These are phyloP conservation scores for Antedon bifida DNA, from an alignment of 35 echinoderm and acorn worm species.

Conservation along the genomic window DNA sequence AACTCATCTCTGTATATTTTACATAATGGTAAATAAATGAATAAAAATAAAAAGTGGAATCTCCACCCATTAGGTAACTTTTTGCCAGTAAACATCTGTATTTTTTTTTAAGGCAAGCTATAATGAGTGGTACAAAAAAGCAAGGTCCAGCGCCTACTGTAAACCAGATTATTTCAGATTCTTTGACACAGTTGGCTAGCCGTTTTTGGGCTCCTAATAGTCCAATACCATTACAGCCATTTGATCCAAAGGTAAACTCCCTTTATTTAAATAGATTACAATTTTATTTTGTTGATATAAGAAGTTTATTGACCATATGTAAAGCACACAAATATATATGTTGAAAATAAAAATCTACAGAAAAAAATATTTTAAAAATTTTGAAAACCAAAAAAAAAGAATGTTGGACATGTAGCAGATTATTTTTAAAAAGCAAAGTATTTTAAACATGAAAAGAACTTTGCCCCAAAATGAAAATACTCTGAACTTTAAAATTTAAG, in stretches of 20 bases:
- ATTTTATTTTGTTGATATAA: neutral
- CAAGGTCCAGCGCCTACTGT: slow-evolving; percentile 60
- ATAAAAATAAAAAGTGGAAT: too few relatives aligned
- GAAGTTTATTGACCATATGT: neutral
- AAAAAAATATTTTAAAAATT: neutral
- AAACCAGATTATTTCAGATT: slow-evolving; percentile 79
- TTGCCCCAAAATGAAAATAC: neutral
- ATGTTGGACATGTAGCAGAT: neutral
- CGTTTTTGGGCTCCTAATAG: slow-evolving; percentile 83
- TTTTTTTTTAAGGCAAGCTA: too few relatives aligned
- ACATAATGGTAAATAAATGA: too few relatives aligned
- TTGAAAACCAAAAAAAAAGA: neutral
- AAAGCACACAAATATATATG: neutral
- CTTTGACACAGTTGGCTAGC: slow-evolving; percentile 74
- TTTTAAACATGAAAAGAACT: neutral
- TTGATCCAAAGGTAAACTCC: slow-evolving; percentile 73
- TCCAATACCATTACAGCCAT: slow-evolving; percentile 34
- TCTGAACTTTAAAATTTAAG: neutral
- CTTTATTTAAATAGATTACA: too few relatives aligned
- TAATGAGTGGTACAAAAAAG: slow-evolving; percentile 13
- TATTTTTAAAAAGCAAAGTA: neutral
- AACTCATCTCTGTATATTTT: too few relatives aligned
- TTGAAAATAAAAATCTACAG: neutral
- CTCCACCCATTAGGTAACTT: too few relatives aligned
- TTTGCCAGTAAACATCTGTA: too few relatives aligned